Conservation (phyloP, 2,113 vertebrate species). For the Talpa occidentalis region DNA sequence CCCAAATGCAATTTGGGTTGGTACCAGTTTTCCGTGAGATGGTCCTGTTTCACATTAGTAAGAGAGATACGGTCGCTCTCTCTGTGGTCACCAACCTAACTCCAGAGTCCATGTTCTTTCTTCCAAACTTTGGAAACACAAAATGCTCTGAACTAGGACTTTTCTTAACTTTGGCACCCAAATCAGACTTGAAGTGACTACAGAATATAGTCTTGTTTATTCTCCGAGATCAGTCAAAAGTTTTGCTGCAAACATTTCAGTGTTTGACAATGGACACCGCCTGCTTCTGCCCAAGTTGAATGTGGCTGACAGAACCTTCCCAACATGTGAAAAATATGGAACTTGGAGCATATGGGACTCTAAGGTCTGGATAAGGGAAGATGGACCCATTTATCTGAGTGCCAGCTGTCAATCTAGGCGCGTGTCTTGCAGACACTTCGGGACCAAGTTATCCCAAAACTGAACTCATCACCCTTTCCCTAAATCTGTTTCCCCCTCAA, state of each 20-base stretch:
- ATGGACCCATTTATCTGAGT: not conserved
- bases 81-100: not conserved
- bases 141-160: not conserved
- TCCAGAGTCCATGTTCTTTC: not conserved
- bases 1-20: not conserved
- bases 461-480: not conserved
- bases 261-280: not conserved
- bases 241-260: not conserved
- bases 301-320: not conserved
- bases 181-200: not conserved
- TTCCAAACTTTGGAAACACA: not conserved
- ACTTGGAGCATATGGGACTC: not conserved
- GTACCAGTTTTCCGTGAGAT: not conserved
- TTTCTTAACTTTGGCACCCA: not conserved
- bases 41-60: not conserved
- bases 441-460: not conserved
- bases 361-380: too few species aligned
- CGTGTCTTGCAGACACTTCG: not conserved
- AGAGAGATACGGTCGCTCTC: not conserved
- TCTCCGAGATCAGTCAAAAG: not conserved
- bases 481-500: not conserved
- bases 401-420: not conserved
- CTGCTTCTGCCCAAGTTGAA: not conserved
- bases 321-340: not conserved
- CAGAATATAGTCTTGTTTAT: not conserved